Base-by-base conservation (phyloP, 2,113 vertebrate genomes). In the Reinhardtius hippoglossoides region DNA sequence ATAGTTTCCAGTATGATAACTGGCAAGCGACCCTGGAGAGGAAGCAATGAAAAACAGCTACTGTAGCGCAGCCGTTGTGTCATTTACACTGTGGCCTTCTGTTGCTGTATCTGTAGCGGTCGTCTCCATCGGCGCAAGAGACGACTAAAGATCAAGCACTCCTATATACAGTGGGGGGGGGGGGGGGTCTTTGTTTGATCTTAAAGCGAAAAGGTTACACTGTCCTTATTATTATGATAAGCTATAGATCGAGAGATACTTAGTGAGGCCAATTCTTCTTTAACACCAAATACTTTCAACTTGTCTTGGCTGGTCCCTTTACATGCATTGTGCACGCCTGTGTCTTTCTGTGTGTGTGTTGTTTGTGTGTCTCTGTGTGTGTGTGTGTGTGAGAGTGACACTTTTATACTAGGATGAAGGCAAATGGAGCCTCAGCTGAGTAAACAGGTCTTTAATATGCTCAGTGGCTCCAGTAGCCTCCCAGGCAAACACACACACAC, bases 371-470 rank as follows among this genome's bases (percentile, higher is more conserved):
- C n/a, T n/a, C n/a, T n/a, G 56, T 52, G 48, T 84, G 61, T 71
- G 54, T 84, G 64, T 70, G 37, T 42, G 24, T 71, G 71, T 61
- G 71, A n/a, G 54, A 12, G 21, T n/a, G 60, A 62, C 14, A 65
- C 70, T 72, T 83, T 79, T 55, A 76, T 66, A 80, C 63, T 18
- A 42, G 63, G 52, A 84, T 73, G 80, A 81, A 80, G 77, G 83
- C 79, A 92, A 89, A 89, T 89, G 78, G 87, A 92, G 90, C 82
- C 89, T 93, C 90, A 94, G 92, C 88, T 94, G 90, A 93, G 89
- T 93, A 94, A 94, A 95, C 93, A 91, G 86, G 71, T 89, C 87
- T 92, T 94, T 92, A 95, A 94, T 94, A 88, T 94, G 94, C 93
- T 95, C 92, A 90, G 83, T 91, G 72, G 87, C 92, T 93, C 80